Base-by-base conservation (phyloP, 2,797 vertebrate species). In the Hyperoplus lanceolatus region DNA sequence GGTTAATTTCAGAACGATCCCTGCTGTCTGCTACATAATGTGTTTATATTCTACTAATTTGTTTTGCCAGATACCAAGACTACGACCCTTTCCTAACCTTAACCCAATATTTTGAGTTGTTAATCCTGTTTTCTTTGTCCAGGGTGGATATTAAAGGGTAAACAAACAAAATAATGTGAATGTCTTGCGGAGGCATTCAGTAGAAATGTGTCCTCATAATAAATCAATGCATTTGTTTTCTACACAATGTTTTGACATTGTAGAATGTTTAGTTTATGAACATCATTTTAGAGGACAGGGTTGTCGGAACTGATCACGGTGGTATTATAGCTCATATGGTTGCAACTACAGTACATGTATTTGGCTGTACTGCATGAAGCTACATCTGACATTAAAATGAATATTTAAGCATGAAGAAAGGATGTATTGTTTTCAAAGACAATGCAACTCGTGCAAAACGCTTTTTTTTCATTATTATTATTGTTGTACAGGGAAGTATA, bases 371-470 rank as follows among this genome's bases (percentile, higher is more conserved):
- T 18, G 14, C 43, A 39, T 58, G 12, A 16, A 18, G 4, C 1
- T 45, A 16, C 16, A 41, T 41, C 5, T 70, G 36, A 38, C 68
- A 59, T 53, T 46, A 36, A 13, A 45, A 38, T 62, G 0, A 45
- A 62, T 54, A 72, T 54, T 36, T n/a, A 10, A 49, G 45, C 36
- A 15, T 10, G 38, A 41, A 60, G 13, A 53, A 65, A 45, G 18
- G 14, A 58, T 65, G 15, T 58, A 63, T 55, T 36, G 38, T 43
- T 55, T 62, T 36, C 41, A 45, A 60, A 21, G 15, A 62, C 10
- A 14, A 41, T 39, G 29, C 10, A 21, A 46, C 16, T 29, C 29
- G 29, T 29, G 29, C 29, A 29, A 29, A 29, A 29, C 29, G 29
- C 3, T 29, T 29, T 29, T 3, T 29, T 29, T 29, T 29, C 2